Evolutionary conservation across 2,113 vertebrate species (phyloP), one percentile per base, ranked within the genome.

Genomic region (Mus pahari): DNA sequence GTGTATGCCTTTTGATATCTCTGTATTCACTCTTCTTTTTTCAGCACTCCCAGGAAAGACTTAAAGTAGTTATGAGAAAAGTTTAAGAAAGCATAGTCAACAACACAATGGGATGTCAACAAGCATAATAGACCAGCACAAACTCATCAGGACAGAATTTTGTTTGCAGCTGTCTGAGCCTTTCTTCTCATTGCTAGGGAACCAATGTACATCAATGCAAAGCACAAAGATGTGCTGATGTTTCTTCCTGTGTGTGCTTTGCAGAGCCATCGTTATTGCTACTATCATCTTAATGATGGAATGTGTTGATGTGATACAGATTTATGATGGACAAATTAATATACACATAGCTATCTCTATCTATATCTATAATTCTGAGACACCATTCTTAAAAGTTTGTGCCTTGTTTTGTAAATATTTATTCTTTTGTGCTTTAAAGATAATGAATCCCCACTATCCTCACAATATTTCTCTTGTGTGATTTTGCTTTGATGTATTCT

Each of bases 401-500:
- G 42, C 77, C 48, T 83, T 83, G 9, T 89, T 81, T 93, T 71
- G 2, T 33, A 77, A 83, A 55, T 58, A 22, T 26, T 94, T 66
- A 14, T 62, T 90, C 53, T 19, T 60, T 22, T 45, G 4, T 93
- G 31, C 45, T 94, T 58, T 89, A 53, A 8, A 87, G n/a, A 78
- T 31, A 86, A 74, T 55, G 16, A 48, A 60, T 78, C 4, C 17
- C 70, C 79, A 33, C 9, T 39, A 60, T 73, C 3, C 13, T 81
- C 83, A 28, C 20, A 73, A 60, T 81, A 86, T 48, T n/a, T 93
- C 6, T 28, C 33, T 75, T 8, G 24, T 71, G 4, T 89, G 60
- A 39, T 45, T 94, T 89, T 94, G 33, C 45, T 94, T 95, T 86
- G 19, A 68, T 68, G 45, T 45, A 7, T 87, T 91, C 58, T n/a